These are phyloP conservation scores for Prosapia bicincta DNA, from an alignment of 2,888 invertebrate genomes.

Conservation along the genomic window DNA sequence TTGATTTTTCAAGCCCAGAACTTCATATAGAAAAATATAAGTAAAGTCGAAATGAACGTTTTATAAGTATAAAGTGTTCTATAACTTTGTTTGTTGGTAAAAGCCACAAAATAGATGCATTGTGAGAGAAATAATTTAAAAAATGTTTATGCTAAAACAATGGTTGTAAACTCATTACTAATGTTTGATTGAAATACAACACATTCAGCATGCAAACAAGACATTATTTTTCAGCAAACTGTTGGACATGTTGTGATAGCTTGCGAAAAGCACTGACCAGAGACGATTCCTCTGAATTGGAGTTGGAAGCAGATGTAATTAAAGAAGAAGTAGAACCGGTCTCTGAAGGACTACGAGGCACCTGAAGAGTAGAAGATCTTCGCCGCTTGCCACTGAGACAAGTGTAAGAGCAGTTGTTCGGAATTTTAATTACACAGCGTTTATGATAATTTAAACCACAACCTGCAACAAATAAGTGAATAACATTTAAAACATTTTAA, in stretches of 20 bases:
- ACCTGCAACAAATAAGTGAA: slow-evolving; percentile 62
- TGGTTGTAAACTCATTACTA: too few relatives aligned
- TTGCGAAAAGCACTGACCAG: slow-evolving; percentile 30
- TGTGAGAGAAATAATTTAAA: too few relatives aligned
- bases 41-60: too few relatives aligned
- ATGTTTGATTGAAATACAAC: neutral
- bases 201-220: neutral
- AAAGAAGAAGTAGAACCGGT: slow-evolving; percentile 66
- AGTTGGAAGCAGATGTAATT: slow-evolving; percentile 21
- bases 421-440: slow-evolving; percentile 93
- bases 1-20: too few relatives aligned
- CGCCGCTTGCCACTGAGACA: slow-evolving; percentile 43
- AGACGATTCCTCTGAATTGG: slow-evolving; percentile 29
- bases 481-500: too few relatives aligned
- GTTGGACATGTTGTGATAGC: slow-evolving; percentile 17
- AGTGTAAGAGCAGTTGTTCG: slow-evolving; percentile 85
- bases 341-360: slow-evolving; percentile 67
- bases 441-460: slow-evolving; percentile 99
- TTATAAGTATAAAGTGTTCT: too few relatives aligned
- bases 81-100: too few relatives aligned
- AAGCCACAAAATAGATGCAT: too few relatives aligned
- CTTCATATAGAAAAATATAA: too few relatives aligned
- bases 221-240: slow-evolving; percentile 19
- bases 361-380: slow-evolving; percentile 50
- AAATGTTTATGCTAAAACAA: too few relatives aligned